Percentiles rank a stretch among this genome's conserved stretches.
These are phyloP conservation scores for Furcifer pardalis DNA, from an alignment of 2,797 vertebrate genomes.

Conservation along the genomic window DNA sequence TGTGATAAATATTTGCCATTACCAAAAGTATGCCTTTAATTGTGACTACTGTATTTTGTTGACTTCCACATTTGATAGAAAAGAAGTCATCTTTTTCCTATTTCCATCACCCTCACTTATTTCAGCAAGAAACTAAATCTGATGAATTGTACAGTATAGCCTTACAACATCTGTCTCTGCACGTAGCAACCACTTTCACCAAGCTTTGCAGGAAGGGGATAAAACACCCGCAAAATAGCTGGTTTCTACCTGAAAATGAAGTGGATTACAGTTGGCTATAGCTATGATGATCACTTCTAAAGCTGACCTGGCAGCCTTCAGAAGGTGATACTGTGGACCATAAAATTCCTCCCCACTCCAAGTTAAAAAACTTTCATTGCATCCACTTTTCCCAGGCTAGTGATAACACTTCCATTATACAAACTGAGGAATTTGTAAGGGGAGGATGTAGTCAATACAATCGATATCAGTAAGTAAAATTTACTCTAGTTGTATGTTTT, in stretches of 20 bases:
- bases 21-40: too few relatives aligned
- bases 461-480: constrained; percentile 77
- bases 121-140: too few relatives aligned
- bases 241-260: not conserved
- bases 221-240: not conserved
- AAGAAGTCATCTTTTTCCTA: too few relatives aligned
- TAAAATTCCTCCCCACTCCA: not conserved
- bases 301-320: not conserved
- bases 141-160: too few relatives aligned
- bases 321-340: not conserved
- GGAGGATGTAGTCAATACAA: constrained; percentile 70
- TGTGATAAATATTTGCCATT: too few relatives aligned
- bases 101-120: too few relatives aligned
- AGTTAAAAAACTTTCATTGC: constrained; percentile 48
- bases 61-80: too few relatives aligned
- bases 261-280: not conserved
- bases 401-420: constrained; percentile 67
- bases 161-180: too few relatives aligned
- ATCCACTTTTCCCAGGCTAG: constrained; percentile 44
- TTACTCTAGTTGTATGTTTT: constrained; percentile 74
- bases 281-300: not conserved
- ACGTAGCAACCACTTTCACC: too few relatives aligned
- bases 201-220: too few relatives aligned
- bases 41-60: too few relatives aligned
- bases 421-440: constrained; percentile 72